These are phyloP conservation scores for Sebastiscus tertius DNA, from an alignment of 2,797 vertebrate genomes.

Conservation along the genomic window DNA sequence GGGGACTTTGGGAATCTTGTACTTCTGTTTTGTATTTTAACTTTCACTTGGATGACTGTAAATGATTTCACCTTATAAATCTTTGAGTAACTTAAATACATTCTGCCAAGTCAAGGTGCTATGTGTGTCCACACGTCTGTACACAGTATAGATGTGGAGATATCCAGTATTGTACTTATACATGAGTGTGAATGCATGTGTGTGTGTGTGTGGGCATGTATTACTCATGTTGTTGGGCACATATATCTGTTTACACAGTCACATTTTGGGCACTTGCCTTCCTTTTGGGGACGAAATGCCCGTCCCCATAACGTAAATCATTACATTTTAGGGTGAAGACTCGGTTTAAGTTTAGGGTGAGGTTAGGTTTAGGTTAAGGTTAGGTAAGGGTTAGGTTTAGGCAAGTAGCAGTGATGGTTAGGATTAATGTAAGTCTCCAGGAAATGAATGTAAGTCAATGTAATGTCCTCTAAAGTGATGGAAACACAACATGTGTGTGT, in stretches of 20 bases:
- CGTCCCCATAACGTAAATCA: too few species aligned
- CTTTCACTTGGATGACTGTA: constrained; percentile 19
- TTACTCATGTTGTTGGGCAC: too few species aligned
- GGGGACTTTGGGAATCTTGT: constrained; percentile 34
- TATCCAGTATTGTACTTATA: constrained; percentile 1
- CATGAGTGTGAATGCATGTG: neutral
- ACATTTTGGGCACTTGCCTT: too few species aligned
- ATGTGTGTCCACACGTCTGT: neutral
- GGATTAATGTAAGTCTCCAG: too few species aligned
- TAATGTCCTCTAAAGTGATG: neutral
- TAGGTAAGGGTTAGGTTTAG: too few species aligned
- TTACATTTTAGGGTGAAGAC: too few species aligned
- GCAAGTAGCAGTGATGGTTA: too few species aligned
- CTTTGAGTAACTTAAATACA: constrained; percentile 26
- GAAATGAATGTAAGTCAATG: too few species aligned
- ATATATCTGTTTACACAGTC: too few species aligned
- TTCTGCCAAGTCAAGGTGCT: constrained; percentile 11
- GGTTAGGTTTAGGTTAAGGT: too few species aligned
- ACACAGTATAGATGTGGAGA: neutral
- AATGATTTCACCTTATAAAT: constrained; percentile 39
- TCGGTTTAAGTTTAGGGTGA: too few species aligned
- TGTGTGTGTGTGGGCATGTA: neutral
- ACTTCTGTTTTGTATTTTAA: constrained; percentile 33
- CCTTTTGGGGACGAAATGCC: too few species aligned
- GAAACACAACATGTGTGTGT: neutral